Conservation (phyloP, 2,797 vertebrate species). For the Hoplostethus mediterraneus region DNA sequence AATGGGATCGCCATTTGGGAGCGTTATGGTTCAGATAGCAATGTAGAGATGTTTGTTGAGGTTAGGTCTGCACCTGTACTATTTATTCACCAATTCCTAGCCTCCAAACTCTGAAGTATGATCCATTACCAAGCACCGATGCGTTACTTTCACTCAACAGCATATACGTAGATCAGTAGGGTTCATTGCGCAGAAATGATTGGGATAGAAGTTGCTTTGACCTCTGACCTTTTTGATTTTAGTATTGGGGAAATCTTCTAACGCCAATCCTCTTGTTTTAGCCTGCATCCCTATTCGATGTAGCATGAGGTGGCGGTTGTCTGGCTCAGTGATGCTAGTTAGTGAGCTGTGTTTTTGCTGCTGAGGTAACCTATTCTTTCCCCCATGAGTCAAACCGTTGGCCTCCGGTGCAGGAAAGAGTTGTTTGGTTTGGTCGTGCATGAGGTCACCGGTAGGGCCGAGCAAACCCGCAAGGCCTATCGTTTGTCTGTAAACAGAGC, state of each 20-base stretch:
- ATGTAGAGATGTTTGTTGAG: constrained; percentile 28
- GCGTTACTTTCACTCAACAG: background rate
- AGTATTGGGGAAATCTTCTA: too few species aligned
- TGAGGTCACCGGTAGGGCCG: constrained; percentile 47
- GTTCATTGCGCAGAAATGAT: too few species aligned
- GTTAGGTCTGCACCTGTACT: background rate
- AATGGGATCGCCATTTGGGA: constrained; percentile 22
- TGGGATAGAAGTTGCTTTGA: background rate
- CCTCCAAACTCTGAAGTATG: too few species aligned
- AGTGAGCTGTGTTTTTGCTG: constrained; percentile 29
- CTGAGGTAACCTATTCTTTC: constrained; percentile 28
- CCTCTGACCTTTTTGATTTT: background rate
- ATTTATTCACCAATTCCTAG: constrained; percentile 10
- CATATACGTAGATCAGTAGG: background rate
- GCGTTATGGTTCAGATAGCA: constrained; percentile 14
- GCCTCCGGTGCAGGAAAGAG: constrained; percentile 27
- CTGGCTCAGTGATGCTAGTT: background rate
- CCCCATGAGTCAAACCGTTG: constrained; percentile 30
- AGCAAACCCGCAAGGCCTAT: constrained; percentile 10
- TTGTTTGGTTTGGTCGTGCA: background rate
- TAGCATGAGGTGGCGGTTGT: background rate
- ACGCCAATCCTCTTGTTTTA: too few species aligned
- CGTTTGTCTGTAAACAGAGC: constrained; percentile 41
- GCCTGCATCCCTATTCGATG: too few species aligned
- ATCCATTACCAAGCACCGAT: background rate